Conservation (phyloP, 2,888 invertebrate genomes). For the Orthosia cruda region DNA sequence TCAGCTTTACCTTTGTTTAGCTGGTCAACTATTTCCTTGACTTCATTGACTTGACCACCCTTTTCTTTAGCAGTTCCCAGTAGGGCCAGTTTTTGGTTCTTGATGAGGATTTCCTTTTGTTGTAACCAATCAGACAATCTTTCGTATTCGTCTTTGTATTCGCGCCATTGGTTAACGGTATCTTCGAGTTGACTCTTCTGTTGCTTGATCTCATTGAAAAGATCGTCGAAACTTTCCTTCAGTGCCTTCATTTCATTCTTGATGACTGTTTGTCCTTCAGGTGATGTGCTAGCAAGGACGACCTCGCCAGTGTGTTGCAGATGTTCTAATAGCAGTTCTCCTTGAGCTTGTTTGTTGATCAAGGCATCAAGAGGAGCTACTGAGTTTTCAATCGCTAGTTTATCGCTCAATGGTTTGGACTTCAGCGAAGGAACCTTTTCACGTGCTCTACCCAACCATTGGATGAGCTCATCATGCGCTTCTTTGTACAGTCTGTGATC, state of each 20-base stretch:
- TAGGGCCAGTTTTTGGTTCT: constrained; percentile 97
- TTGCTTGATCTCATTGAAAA: constrained; percentile 96
- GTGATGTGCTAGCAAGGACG: constrained; percentile 96
- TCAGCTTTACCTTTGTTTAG: constrained; percentile 95
- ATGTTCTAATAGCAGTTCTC: constrained; percentile 96
- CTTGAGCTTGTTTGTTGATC: constrained; percentile 97
- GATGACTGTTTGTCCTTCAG: constrained; percentile 95
- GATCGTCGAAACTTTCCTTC: constrained; percentile 95
- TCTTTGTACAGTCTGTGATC: constrained; percentile 98
- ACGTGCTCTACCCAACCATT: constrained; percentile 97
- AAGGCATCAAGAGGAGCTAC: constrained; percentile 97
- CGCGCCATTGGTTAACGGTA: constrained; percentile 96
- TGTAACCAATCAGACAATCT: constrained; percentile 98
- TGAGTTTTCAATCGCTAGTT: constrained; percentile 97
- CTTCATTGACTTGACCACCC: constrained; percentile 96
- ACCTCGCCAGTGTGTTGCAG: constrained; percentile 97
- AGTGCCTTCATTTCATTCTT: constrained; percentile 96
- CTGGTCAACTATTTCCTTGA: constrained; percentile 94
- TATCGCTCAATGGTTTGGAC: constrained; percentile 96
- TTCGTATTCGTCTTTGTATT: constrained; percentile 98
- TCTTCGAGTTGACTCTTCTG: constrained; percentile 96
- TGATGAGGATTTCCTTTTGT: constrained; percentile 97
- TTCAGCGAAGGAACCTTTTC: constrained; percentile 97
- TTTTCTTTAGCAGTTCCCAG: constrained; percentile 96
- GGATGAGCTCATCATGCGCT: constrained; percentile 97